Conservation (phyloP, 1,140 invertebrate species). For the Conopomorpha cramerella region DNA sequence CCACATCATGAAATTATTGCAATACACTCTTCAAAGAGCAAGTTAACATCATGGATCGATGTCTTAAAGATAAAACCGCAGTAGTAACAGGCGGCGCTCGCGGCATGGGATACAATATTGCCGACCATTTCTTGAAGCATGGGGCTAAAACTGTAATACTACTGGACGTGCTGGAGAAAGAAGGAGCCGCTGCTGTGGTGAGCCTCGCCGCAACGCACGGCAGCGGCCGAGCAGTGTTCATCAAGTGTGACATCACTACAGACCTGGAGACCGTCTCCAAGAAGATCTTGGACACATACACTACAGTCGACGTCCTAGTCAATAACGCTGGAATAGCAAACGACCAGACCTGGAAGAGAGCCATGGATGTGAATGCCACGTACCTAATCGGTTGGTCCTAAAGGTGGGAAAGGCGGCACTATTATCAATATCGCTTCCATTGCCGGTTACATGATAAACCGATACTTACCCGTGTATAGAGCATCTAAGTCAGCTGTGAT, state of each 20-base stretch:
- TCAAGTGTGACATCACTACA: constrained; percentile 41
- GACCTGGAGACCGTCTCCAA: constrained; percentile 33
- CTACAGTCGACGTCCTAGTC: constrained; percentile 61
- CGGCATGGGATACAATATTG: constrained; percentile 4
- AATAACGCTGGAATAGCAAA: constrained; percentile 63
- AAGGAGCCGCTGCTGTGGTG: neutral
- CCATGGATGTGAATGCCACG: constrained; percentile 12
- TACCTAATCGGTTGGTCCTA: constrained; percentile 14
- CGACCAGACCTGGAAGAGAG: constrained; percentile 41
- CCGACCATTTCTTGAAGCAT: constrained; percentile 3
- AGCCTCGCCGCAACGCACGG: constrained; percentile 36
- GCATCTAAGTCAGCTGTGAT: constrained; percentile 66
- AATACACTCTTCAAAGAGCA: no score
- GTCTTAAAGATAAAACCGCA: constrained; percentile 3
- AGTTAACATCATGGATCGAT: no score
- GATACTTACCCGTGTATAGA: constrained; percentile 64
- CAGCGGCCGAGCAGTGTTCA: constrained; percentile 25
- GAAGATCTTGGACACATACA: constrained; percentile 25
- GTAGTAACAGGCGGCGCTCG: constrained; percentile 6
- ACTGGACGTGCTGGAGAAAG: constrained; percentile 2
- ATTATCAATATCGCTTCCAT: constrained; percentile 66
- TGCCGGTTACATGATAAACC: constrained; percentile 58
- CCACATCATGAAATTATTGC: no score
- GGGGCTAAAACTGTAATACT: constrained; percentile 4
- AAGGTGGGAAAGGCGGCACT: constrained; percentile 64